phyloP scores from a whole-genome alignment of 2,113 vertebrate genomes.

The Hyperoodon ampullatus region DNA sequence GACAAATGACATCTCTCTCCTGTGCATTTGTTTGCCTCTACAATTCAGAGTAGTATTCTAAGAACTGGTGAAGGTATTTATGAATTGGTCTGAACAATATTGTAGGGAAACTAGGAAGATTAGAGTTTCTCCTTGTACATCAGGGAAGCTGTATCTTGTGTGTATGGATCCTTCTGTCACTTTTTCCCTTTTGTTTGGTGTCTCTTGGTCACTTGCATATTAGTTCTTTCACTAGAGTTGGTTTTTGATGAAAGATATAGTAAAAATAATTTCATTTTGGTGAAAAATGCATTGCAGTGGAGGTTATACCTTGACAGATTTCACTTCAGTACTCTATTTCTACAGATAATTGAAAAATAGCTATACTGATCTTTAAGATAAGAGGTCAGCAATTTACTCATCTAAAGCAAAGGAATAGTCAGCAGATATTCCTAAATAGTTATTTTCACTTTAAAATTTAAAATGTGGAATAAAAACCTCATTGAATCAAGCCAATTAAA shows the following conservation, averaged over 20 bases:
- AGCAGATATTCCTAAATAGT: conserved; percentile 12
- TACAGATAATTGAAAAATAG: not conserved
- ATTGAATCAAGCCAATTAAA: not conserved
- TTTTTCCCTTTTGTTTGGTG: not conserved
- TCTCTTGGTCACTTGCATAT: not conserved
- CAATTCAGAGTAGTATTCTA: not conserved
- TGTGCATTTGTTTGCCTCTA: not conserved
- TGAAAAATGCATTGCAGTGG: not conserved
- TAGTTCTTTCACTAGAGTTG: conserved; percentile 26
- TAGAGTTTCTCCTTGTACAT: not conserved
- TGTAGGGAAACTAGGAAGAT: not conserved
- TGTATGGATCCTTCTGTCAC: not conserved
- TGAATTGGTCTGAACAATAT: not conserved
- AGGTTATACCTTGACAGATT: conserved; percentile 19
- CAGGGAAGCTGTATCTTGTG: not conserved
- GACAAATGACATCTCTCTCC: not conserved
- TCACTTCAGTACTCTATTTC: not conserved
- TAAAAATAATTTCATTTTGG: not conserved
- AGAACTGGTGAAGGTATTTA: not conserved
- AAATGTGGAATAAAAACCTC: not conserved
- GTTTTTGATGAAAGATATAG: conserved; percentile 36
- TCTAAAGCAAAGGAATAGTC: not conserved
- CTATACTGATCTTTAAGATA: not conserved
- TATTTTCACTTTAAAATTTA: conserved; percentile 57
- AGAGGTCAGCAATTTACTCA: not conserved